Base-by-base conservation (phyloP, 2,113 vertebrate species). In the Corythaeola cristata region DNA sequence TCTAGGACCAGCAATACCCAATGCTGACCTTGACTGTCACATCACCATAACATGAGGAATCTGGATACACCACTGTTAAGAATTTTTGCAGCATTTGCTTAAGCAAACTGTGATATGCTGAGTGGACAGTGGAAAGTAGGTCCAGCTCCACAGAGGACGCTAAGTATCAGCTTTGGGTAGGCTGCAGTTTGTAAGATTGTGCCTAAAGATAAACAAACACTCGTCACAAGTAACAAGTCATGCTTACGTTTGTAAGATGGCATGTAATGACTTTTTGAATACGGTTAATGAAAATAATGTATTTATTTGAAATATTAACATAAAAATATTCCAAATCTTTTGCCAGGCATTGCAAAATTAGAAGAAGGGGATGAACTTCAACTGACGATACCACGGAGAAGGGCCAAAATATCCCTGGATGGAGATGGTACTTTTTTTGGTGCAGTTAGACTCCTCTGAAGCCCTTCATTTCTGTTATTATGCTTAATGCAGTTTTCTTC, bases 401-500 rank as follows among this genome's bases (percentile, higher is more conserved):
- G 98, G 26, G 99, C 99, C 35, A 98, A 98, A 59, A 98, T 99
- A 89, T 99, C 98, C 30, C 96, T 98, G 93, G 98, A 98, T n/a
- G 99, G 99, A 85, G 99, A 99, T 15, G 97, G 98, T 88, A 99
- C 99, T 47, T 99, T 99, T 96, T 98, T 99, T 71, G 99, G 99
- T 45, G 99, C 99, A 33, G 89, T 99, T 88, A 99, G 98, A 90
- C 98, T 99, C 91, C 95, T 98, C 95, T 99, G 98, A 99, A 89
- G 72, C n/a, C 39, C 53, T 80, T 83, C 0, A 47, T 41, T 90
- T 72, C 11, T 93, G 8, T 60, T 16, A 6, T 47, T 32, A 66
- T 30, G 37, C 32, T 44, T 72, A 73, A 49, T 56, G 35, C 53
- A 28, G 6, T 71, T 92, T 58, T 67, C 26, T 75, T 91, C 69